phyloP scores from a whole-genome alignment of 1,140 invertebrate genomes.

The Limonius californicus region DNA sequence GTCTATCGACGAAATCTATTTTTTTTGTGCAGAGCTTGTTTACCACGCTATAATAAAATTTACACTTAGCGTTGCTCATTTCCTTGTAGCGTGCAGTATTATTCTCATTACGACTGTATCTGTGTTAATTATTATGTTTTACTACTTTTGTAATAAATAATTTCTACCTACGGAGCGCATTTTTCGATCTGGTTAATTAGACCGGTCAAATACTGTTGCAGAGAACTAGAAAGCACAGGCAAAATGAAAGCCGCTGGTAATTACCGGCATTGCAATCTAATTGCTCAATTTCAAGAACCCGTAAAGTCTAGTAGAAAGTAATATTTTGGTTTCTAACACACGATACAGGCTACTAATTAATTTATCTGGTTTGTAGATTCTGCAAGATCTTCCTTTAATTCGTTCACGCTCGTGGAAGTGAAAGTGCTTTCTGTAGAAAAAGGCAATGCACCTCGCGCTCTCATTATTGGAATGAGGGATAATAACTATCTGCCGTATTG shows the following conservation, averaged over 20 bases:
- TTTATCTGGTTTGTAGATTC: no score
- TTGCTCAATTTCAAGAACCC: no score
- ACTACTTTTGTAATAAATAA: slow-evolving; percentile 28
- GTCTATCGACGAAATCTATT: neutral
- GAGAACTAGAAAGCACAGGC: slow-evolving; percentile 2
- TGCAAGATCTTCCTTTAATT: no score
- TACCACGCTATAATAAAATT: neutral
- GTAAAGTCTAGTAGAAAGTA: no score
- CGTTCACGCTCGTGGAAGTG: no score
- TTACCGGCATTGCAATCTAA: neutral
- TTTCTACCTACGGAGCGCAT: slow-evolving; percentile 18
- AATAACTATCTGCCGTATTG: no score
- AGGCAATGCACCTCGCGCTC: no score
- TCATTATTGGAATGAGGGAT: no score
- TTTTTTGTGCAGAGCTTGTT: neutral
- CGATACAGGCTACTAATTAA: no score
- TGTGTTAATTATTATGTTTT: slow-evolving; percentile 40
- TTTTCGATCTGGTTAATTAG: neutral
- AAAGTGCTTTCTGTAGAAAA: no score
- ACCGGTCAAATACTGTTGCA: neutral
- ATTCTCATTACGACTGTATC: slow-evolving; percentile 35
- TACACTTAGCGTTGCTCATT: slow-evolving; percentile 17
- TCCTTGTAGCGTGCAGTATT: slow-evolving; percentile 41
- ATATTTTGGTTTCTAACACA: no score
- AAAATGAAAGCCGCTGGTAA: neutral